A percentile compares a stretch with the other conserved stretches of the same genome.
Evolutionary conservation across 2,113 vertebrate species (phyloP).

Genomic region (Hippocampus barbouri): DNA sequence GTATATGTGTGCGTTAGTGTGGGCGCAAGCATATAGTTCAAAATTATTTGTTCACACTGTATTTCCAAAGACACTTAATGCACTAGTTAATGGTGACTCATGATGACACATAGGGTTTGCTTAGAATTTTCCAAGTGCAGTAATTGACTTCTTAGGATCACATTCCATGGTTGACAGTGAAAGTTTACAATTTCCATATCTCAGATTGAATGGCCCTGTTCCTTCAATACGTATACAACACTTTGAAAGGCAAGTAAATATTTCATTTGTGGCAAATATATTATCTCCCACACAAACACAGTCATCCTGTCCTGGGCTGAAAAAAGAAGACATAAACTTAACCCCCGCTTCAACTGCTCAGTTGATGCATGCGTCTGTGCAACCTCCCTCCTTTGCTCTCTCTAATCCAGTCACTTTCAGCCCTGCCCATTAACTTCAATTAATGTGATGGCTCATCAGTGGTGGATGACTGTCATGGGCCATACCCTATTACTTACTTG

Average conservation of each 20-base stretch:
- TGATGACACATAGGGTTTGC: background rate
- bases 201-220: background rate
- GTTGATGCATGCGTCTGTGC: slow-evolving; percentile 51
- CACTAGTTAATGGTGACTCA: background rate
- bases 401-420: slow-evolving; percentile 36
- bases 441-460: slow-evolving; percentile 71
- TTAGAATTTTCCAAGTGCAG: background rate
- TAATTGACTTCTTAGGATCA: too few species aligned
- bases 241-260: slow-evolving; percentile 28
- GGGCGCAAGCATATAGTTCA: background rate
- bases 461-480: slow-evolving; percentile 61
- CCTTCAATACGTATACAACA: slow-evolving; percentile 1
- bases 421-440: slow-evolving; percentile 75
- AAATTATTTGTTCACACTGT: background rate
- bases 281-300: slow-evolving; percentile 22
- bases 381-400: slow-evolving; percentile 37
- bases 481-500: slow-evolving; percentile 60
- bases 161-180: background rate
- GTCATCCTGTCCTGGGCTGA: slow-evolving; percentile 9
- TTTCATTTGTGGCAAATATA: slow-evolving; percentile 38
- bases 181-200: background rate
- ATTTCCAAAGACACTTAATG: background rate
- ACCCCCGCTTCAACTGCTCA: slow-evolving; percentile 39
- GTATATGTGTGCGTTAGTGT: background rate
- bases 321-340: slow-evolving; percentile 31